Percentiles rank a stretch among this genome's conserved stretches.
These are phyloP conservation scores for Hemithea aestivaria DNA, from an alignment of 2,888 invertebrate genomes.

Conservation along the genomic window DNA sequence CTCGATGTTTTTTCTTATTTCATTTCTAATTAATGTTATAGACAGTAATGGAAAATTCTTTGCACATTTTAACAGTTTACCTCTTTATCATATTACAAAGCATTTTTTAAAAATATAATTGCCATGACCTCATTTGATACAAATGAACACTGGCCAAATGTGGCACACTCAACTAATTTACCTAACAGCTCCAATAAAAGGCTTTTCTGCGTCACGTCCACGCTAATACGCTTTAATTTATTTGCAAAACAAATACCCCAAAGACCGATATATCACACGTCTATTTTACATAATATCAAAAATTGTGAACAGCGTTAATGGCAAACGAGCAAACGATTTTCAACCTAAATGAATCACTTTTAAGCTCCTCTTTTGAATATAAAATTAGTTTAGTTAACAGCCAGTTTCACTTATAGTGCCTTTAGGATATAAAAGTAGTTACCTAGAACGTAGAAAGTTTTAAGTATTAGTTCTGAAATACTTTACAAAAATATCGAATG, in stretches of 20 bases:
- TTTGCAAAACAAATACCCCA: conserved; percentile 35
- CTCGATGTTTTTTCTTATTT: not conserved
- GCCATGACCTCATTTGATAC: not conserved
- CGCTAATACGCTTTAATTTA: conserved; percentile 34
- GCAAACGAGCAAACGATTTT: not conserved
- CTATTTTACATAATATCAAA: conserved; percentile 33
- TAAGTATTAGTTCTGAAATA: conserved; percentile 13
- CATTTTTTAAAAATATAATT: no score
- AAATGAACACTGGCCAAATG: conserved; percentile 15
- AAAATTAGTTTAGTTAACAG: conserved; percentile 29
- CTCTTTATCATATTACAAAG: no score
- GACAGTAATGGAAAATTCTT: conserved; percentile 1
- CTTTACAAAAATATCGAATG: not conserved
- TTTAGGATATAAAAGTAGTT: conserved; percentile 11
- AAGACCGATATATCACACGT: conserved; percentile 33
- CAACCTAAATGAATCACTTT: not conserved
- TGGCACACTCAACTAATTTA: conserved; percentile 33
- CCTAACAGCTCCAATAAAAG: conserved; percentile 35
- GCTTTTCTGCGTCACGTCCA: conserved; percentile 22
- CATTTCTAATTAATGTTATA: not conserved
- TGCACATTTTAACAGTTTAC: no score
- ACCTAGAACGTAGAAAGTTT: conserved; percentile 16
- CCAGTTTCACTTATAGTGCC: conserved; percentile 29
- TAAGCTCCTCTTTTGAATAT: not conserved
- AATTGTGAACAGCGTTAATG: conserved; percentile 30